Base-by-base conservation (phyloP, 2,797 vertebrate genomes). In the Strix occidentalis region DNA sequence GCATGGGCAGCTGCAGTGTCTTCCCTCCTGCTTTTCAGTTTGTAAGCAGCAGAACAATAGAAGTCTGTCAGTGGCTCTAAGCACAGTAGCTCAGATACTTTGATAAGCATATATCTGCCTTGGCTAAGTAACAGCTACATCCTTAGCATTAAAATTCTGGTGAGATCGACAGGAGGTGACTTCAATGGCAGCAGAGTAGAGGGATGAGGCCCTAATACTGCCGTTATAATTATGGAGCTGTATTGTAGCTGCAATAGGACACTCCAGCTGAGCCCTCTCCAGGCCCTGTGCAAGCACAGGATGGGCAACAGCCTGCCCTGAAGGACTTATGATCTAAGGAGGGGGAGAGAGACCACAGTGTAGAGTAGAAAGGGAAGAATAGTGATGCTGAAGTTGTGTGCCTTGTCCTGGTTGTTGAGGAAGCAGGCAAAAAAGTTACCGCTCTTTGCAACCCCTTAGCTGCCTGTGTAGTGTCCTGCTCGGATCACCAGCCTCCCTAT, bases 41-140 rank as follows among this genome's bases (percentile, higher is more conserved):
- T 88, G 82, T 63, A 48, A 83, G 65, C 66, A 92, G 84, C 77
- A 77, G 76, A 85, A 77, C 84, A 86, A 78, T 16, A 31, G 33
- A 18, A 64, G 46, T 77, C 90, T 95, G 66, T 81, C 90, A 77
- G 84, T 81, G 54, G 28, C 65, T 90, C 48, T 74, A 51, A 80
- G 84, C 53, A 64, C 84, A 79, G 90, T 63, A 86, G 89, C 77
- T 95, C 61, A 89, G 92, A 84, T 84, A 75, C 61, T 95, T 74
- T 82, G 92, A 85, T 89, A 92, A 86, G 79, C 29, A 24, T 23
- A 4, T 65, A 50, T 58, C 88, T 94, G 78, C 80, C 72, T 83
- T 83, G 84, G 80, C 72, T 80, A 58, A 90, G 85, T 29, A 57
- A 41, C 54, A 86, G 69, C 85, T 90, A 11, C 63, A 50, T 87